Percentiles rank a stretch among this genome's conserved stretches.
These are phyloP conservation scores for Acleris cristana DNA, from an alignment of 2,888 invertebrate genomes.

Conservation along the genomic window DNA sequence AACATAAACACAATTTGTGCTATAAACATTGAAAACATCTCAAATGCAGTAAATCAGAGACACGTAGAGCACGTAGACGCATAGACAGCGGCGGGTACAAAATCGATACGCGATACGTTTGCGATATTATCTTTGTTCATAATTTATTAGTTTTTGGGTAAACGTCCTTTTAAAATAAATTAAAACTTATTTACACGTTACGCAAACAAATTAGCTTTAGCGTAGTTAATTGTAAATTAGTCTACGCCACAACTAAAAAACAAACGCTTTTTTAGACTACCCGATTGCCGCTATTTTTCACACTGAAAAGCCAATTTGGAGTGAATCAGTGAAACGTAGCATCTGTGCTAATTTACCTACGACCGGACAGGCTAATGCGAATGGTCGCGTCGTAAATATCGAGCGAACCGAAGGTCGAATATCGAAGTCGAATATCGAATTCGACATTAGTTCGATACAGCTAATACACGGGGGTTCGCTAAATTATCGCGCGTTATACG, in stretches of 20 bases:
- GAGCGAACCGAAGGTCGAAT: slow-evolving; percentile 71
- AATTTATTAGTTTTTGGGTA: slow-evolving; percentile 16
- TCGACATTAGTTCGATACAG: slow-evolving; percentile 82
- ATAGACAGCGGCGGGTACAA: slow-evolving; percentile 33
- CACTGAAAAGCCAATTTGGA: slow-evolving; percentile 83
- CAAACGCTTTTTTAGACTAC: slow-evolving; percentile 73
- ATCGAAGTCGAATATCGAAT: slow-evolving; percentile 65
- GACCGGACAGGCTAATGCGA: slow-evolving; percentile 83
- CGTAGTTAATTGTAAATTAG: slow-evolving; percentile 36
- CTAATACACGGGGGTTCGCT: slow-evolving; percentile 82
- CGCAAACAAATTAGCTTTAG: slow-evolving; percentile 1
- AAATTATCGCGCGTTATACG: slow-evolving; percentile 83
- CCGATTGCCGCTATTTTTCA: slow-evolving; percentile 65
- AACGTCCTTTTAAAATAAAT: background rate
- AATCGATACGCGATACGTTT: slow-evolving; percentile 35
- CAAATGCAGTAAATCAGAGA: slow-evolving; percentile 27
- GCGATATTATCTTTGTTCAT: slow-evolving; percentile 13
- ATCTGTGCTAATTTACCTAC: slow-evolving; percentile 85
- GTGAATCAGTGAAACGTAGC: slow-evolving; percentile 83
- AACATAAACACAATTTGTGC: background rate
- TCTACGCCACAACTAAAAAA: slow-evolving; percentile 50
- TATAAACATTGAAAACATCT: slow-evolving; percentile 24
- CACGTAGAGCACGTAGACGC: slow-evolving; percentile 33
- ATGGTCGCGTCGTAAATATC: slow-evolving; percentile 80
- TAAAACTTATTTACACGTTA: background rate